Evolutionary conservation across 2,888 invertebrate genomes (phyloP), one percentile per base, ranked within the genome.

Genomic region (Pachliopta kotzebuea): DNA sequence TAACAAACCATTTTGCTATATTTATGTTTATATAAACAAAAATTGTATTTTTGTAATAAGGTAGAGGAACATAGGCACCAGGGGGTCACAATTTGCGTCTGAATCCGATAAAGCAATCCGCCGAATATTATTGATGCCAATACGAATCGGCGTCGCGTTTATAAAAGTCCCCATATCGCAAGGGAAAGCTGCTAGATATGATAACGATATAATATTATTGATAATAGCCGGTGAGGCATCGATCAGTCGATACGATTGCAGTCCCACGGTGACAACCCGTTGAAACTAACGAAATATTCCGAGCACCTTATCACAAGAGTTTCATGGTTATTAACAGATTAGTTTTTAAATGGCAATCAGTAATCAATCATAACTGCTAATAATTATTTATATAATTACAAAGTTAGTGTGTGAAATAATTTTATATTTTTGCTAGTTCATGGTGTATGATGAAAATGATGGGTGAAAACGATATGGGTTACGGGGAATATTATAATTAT

Each of bases 401-500:
- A 67, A 63, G 60, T 64, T 70, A 70, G 68, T 72, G 67, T 66
- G 65, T 60, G 59, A 66, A 68, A 67, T 62, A 71, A 53, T 68
- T 59, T 21, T 42, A 54, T 29, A 21, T 23, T 50, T 57, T 56
- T 60, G 55, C 62, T 4, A 50, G 56, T 67, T 60, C 55, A 69
- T 67, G 65, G 80, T 81, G 82, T 83, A 87, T 80, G 74, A 91
- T 91, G 92, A 92, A 80, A 86, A 93, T 93, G 93, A 92, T 93
- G 84, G 92, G 87, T 62, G 93, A 92, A 75, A 81, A 80, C 68
- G 90, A 91, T 66, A 88, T 90, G 85, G 92, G 92, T 74, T 92
- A 93, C 67, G 86, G 88, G 66, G 93, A 93, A 67, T 95, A 94
- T 66, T 89, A 88, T 69, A 84, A 83, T 68, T 94, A 93, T 75